phyloP scores from a whole-genome alignment of 2,888 invertebrate species.

The Coecobrya sp. region DNA sequence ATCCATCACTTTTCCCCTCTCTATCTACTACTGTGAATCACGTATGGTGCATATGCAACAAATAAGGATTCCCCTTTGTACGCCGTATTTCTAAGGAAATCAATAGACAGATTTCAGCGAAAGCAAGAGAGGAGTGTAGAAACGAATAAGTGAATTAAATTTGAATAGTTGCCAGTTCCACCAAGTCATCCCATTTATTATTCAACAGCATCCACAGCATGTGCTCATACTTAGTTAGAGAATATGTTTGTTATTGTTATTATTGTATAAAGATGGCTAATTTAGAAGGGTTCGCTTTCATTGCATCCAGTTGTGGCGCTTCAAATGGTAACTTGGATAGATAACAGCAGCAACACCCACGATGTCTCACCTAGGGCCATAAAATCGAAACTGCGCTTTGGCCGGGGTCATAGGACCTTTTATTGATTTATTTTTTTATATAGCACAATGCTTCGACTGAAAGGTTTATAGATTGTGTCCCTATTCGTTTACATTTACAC shows the following conservation, averaged over 20 bases:
- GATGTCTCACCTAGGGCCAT: not conserved
- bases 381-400: too few species aligned
- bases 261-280: not conserved
- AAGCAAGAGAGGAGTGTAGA: not conserved
- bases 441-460: not conserved
- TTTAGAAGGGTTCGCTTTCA: not conserved
- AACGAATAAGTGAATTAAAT: conserved; percentile 36
- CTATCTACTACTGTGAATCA: not conserved
- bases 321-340: not conserved
- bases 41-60: not conserved
- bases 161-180: not conserved
- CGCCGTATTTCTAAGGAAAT: not conserved
- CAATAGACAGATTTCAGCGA: not conserved
- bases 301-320: not conserved
- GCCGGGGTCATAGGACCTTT: not conserved
- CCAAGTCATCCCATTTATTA: not conserved
- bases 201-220: not conserved
- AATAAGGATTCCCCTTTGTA: not conserved
- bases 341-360: not conserved
- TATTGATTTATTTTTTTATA: not conserved
- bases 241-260: not conserved
- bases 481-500: too few species aligned
- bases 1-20: not conserved
- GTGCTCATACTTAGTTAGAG: not conserved
- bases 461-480: too few species aligned